Conservation (phyloP, 2,888 invertebrate genomes). For the Cordilura impudica region DNA sequence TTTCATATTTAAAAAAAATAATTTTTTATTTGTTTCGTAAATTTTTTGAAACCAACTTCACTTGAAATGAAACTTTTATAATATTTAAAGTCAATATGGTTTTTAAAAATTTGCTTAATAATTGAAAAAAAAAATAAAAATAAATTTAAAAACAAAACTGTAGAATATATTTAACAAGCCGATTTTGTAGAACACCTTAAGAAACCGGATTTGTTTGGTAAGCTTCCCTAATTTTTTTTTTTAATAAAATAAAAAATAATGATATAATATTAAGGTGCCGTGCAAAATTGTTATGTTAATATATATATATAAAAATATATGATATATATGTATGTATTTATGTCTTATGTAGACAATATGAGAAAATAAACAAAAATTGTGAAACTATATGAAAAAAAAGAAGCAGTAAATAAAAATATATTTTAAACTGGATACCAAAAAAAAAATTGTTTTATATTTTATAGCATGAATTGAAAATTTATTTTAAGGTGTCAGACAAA, state of each 20-base stretch:
- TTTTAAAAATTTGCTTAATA: neutral
- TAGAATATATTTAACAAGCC: neutral
- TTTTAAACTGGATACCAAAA: constrained; percentile 27
- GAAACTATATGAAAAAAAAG: constrained; percentile 11
- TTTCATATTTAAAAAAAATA: no score
- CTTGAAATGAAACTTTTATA: neutral
- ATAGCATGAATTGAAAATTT: neutral
- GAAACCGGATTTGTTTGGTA: neutral
- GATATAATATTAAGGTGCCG: neutral
- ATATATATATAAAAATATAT: constrained; percentile 1
- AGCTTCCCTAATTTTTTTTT: no score
- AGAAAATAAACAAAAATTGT: constrained; percentile 11
- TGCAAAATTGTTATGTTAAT: constrained; percentile 6
- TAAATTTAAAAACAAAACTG: neutral
- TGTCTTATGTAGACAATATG: constrained; percentile 47
- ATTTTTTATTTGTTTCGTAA: no score
- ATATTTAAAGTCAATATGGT: neutral
- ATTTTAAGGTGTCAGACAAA: neutral
- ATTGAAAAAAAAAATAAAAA: neutral
- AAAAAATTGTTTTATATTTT: neutral
- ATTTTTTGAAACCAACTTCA: neutral
- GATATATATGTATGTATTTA: constrained; percentile 40
- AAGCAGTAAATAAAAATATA: constrained; percentile 34
- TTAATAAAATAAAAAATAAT: no score
- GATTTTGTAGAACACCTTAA: neutral